Base-by-base conservation (phyloP, 2,888 invertebrate species). In the Sinodicranocentrus sp. region DNA sequence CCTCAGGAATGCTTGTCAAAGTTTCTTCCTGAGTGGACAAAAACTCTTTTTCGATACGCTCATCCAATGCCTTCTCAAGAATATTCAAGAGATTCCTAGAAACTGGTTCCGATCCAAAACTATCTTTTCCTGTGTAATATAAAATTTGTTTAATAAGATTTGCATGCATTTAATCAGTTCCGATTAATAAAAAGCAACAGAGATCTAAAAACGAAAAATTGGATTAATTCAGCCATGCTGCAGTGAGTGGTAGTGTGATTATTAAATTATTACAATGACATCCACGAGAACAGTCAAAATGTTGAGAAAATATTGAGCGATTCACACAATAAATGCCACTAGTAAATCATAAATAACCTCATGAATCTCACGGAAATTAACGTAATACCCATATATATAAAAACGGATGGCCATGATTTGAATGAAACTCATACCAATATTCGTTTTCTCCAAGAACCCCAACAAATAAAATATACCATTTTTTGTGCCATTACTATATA, bases 31-130 rank as follows among this genome's bases (percentile, higher is more conserved):
- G 68, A 70, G 82, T 77, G 63, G 82, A 82, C 17, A 85, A 72
- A 73, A 85, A 82, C 72, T 85, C 84, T 82, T 82, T 85, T 82
- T 85, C 77, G 68, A 67, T 63, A 77, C 77, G 82, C 73, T 85
- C 84, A 77, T 82, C 84, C 82, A 85, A 44, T 23, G 52, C 75
- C 59, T 70, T 75, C 75, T 82, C 82, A 75, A 82, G 75, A 48
- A 82, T 68, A 75, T 82, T 75, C 63, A 75, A 82, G 28, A 82
- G 61, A 75, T 82, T 75, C 75, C 82, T 82, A 75, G 82, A 82
- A 68, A 82, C 75, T 75, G 73, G 82, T 70, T 82, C 82, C 75
- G 57, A 70, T 82, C 82, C 82, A 63, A 54, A 59, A 70, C 82
- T 70, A 82, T 44, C 70, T 70, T 75, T 65, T 63, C 82, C 82